These are phyloP conservation scores for Drosophila pectinifera DNA, from an alignment of 1,140 invertebrate species.

Conservation along the genomic window DNA sequence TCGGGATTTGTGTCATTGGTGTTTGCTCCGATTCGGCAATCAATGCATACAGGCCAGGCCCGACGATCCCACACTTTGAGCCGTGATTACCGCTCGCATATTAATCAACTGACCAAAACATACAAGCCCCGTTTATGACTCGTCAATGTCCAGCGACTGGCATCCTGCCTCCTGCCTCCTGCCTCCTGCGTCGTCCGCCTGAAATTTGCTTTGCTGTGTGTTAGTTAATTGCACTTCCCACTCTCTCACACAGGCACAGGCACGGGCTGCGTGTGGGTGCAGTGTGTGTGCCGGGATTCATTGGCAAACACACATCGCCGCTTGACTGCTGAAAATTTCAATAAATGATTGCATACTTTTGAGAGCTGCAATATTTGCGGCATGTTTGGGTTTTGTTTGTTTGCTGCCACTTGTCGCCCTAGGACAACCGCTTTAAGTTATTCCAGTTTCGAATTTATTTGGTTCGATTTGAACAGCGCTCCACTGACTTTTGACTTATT, in stretches of 20 bases:
- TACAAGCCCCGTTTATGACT: slow-evolving; percentile 42
- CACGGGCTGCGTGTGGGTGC: not conserved
- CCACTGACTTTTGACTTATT: not conserved
- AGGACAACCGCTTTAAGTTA: slow-evolving; percentile 5
- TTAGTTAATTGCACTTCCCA: slow-evolving; percentile 51
- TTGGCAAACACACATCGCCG: slow-evolving; percentile 22
- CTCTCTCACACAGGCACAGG: not conserved
- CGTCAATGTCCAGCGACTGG: slow-evolving; percentile 16
- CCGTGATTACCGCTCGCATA: slow-evolving; percentile 44
- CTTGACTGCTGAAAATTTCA: slow-evolving; percentile 43
- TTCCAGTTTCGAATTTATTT: not conserved
- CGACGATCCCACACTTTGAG: slow-evolving; percentile 12
- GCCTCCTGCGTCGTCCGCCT: not conserved
- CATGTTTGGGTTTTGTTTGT: slow-evolving; percentile 15
- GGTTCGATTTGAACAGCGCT: slow-evolving; percentile 2
- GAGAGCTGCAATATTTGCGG: slow-evolving; percentile 38
- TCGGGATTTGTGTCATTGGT: slow-evolving; percentile 31
- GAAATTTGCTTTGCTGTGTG: slow-evolving; percentile 32
- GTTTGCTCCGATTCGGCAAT: slow-evolving; percentile 62
- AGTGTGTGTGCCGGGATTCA: not conserved
- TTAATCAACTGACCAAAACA: slow-evolving; percentile 67
- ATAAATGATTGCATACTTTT: slow-evolving; percentile 61
- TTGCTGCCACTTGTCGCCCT: not conserved
- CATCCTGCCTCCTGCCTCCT: not conserved
- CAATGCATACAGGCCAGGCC: slow-evolving; percentile 27